A percentile compares a stretch with the other conserved stretches of the same genome.
Conservation (phyloP, 1,140 invertebrate genomes). For the Zaprionus gabonicus region DNA sequence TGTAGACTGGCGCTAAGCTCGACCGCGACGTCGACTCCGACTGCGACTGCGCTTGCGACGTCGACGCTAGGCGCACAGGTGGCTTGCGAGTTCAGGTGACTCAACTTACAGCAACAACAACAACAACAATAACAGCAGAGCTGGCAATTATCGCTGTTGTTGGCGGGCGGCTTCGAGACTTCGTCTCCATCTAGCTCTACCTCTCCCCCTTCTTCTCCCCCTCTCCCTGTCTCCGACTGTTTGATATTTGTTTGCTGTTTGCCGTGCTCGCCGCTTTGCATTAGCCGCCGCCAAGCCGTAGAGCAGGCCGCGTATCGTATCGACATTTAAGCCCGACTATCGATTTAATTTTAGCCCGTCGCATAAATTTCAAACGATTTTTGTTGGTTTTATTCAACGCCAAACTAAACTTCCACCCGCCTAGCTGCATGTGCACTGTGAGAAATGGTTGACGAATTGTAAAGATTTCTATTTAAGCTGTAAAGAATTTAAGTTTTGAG, state of each 20-base stretch:
- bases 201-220: background rate
- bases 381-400: slow-evolving; percentile 20
- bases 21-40: background rate
- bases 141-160: slow-evolving; percentile 77
- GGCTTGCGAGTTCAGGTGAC: slow-evolving; percentile 60
- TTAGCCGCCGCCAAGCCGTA: slow-evolving; percentile 60
- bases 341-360: slow-evolving; percentile 75
- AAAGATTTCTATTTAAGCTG: background rate
- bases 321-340: slow-evolving; percentile 79
- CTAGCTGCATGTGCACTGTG: slow-evolving; percentile 1
- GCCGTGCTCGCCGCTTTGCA: slow-evolving; percentile 76
- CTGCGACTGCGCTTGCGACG: slow-evolving; percentile 16
- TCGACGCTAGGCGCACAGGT: slow-evolving; percentile 61
- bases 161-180: slow-evolving; percentile 65
- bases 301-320: background rate
- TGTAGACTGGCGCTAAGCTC: slow-evolving; percentile 47
- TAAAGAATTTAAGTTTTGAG: no score
- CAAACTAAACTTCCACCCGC: slow-evolving; percentile 35
- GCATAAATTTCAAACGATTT: slow-evolving; percentile 54
- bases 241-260: slow-evolving; percentile 74
- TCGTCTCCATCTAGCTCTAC: slow-evolving; percentile 12
- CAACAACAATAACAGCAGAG: slow-evolving; percentile 15
- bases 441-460: background rate
- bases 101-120: slow-evolving; percentile 44
- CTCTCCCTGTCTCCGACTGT: background rate